Evolutionary conservation across 2,888 invertebrate genomes (phyloP).

Genomic region (Halocaridina rubra): DNA sequence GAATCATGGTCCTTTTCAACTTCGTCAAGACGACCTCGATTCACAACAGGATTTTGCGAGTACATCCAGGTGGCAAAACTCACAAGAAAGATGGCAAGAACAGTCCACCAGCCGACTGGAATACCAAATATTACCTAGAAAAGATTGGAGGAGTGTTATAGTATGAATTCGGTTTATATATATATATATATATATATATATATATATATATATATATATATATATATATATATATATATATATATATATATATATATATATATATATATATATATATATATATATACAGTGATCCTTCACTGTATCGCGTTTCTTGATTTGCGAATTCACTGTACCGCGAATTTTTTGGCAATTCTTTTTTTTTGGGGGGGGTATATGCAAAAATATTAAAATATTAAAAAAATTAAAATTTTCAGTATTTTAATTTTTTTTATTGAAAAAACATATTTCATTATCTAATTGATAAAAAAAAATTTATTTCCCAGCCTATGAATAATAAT

Average conservation of each 20-base stretch:
- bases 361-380: too few species aligned
- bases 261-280: not conserved
- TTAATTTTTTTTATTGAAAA: too few species aligned
- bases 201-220: slow-evolving; percentile 18
- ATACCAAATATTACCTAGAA: not conserved
- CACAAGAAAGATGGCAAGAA: not conserved
- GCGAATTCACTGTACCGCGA: not conserved
- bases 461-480: too few species aligned
- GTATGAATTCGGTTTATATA: not conserved
- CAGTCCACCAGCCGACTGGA: not conserved
- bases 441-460: too few species aligned
- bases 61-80: not conserved
- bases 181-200: not conserved
- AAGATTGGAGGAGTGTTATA: not conserved
- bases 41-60: not conserved
- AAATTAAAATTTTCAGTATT: too few species aligned
- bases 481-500: too few species aligned
- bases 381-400: too few species aligned
- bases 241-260: slow-evolving; percentile 3
- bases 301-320: not conserved
- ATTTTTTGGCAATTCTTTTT: not conserved
- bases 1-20: not conserved
- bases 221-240: slow-evolving; percentile 8
- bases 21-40: not conserved
- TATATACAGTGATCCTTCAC: not conserved